Conservation (phyloP, 2,113 vertebrate species). For the Pachyramphus minor region DNA sequence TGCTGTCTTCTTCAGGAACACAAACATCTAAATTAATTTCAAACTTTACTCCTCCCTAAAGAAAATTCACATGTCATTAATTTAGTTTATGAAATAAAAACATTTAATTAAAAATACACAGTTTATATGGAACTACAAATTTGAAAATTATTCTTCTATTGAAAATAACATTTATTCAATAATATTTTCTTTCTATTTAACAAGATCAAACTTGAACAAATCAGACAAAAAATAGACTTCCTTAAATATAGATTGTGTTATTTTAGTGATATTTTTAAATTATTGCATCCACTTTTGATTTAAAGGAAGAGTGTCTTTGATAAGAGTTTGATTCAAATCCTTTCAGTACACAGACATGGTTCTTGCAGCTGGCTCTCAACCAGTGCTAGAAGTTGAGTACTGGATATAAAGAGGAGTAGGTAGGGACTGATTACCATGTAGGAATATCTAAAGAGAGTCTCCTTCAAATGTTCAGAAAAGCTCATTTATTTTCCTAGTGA, state of each 20-base stretch:
- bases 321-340: neutral
- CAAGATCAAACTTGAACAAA: neutral
- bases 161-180: neutral
- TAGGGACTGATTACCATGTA: neutral
- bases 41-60: slow-evolving; percentile 87
- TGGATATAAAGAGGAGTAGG: neutral
- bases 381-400: neutral
- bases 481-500: neutral
- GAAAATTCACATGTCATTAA: neutral
- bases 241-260: neutral
- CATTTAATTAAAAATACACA: neutral
- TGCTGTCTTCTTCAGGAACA: slow-evolving; percentile 44
- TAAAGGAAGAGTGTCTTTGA: neutral
- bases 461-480: neutral
- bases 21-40: slow-evolving; percentile 79
- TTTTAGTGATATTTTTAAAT: neutral
- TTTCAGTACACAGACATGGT: neutral
- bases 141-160: neutral
- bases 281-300: neutral
- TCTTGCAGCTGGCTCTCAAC: neutral
- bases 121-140: neutral
- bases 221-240: neutral
- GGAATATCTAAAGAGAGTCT: neutral
- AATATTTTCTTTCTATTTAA: neutral
- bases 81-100: neutral